These are phyloP conservation scores for Drosophila trichaetosa DNA, from an alignment of 2,888 invertebrate genomes.

Conservation along the genomic window DNA sequence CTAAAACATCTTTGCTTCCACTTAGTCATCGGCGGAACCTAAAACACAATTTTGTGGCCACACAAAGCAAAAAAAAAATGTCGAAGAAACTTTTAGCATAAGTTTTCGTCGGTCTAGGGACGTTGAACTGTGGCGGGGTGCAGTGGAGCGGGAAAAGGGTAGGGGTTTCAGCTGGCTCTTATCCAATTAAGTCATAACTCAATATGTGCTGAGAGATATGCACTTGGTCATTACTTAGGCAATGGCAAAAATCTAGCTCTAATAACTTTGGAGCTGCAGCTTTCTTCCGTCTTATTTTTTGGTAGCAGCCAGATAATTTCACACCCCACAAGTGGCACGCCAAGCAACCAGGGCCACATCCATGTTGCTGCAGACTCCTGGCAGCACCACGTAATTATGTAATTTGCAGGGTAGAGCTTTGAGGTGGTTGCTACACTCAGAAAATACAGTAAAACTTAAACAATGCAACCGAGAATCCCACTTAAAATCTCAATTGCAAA, in stretches of 20 bases:
- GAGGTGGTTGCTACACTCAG: slow-evolving; percentile 8
- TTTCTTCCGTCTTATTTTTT: slow-evolving; percentile 60
- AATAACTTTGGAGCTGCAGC: slow-evolving; percentile 71
- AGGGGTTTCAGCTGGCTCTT: slow-evolving; percentile 72
- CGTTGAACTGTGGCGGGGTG: slow-evolving; percentile 5
- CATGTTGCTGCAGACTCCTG: slow-evolving; percentile 2
- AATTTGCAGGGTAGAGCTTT: slow-evolving; percentile 53
- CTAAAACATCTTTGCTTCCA: slow-evolving; percentile 6
- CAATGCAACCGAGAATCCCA: too few relatives aligned
- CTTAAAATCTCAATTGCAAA: neutral
- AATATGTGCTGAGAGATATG: slow-evolving; percentile 80
- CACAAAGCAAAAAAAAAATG: slow-evolving; percentile 24
- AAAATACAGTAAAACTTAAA: neutral
- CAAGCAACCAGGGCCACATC: slow-evolving; percentile 6
- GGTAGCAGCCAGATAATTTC: slow-evolving; percentile 68
- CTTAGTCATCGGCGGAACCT: slow-evolving; percentile 25
- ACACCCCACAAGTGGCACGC: slow-evolving; percentile 40
- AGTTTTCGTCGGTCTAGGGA: slow-evolving; percentile 34
- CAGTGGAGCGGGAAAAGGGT: neutral
- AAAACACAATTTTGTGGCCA: slow-evolving; percentile 43
- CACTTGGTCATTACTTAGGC: slow-evolving; percentile 79
- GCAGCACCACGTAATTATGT: slow-evolving; percentile 35
- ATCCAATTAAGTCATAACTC: slow-evolving; percentile 84
- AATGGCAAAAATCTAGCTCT: slow-evolving; percentile 74
- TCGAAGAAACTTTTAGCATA: slow-evolving; percentile 45